Percentiles rank a stretch among this genome's conserved stretches.
Evolutionary conservation across 2,113 vertebrate species (phyloP).

Genomic region (Eudorcas thomsonii): DNA sequence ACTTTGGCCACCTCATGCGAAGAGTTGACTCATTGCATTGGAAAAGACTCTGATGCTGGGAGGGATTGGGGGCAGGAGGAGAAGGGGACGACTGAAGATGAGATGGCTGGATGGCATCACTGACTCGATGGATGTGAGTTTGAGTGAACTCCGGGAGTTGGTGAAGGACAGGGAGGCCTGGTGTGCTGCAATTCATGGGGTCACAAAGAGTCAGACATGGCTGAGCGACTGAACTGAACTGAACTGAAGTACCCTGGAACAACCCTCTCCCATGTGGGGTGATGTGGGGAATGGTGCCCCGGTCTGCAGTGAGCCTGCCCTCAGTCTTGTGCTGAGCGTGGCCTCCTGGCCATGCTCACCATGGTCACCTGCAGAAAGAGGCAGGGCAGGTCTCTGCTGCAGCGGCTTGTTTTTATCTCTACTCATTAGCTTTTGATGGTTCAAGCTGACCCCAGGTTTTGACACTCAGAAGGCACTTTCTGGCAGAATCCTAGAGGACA

Average conservation of each 20-base stretch:
- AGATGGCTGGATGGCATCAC: too few relatives aligned
- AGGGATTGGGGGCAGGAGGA: too few relatives aligned
- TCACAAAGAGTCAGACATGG: accelerated
- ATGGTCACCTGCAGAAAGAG: not conserved
- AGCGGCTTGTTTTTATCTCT: not conserved
- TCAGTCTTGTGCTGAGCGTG: not conserved
- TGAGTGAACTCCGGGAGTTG: too few relatives aligned
- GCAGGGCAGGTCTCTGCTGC: not conserved
- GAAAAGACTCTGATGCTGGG: too few relatives aligned
- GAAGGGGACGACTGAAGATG: too few relatives aligned
- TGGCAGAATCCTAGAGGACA: not conserved
- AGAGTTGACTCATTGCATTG: too few relatives aligned
- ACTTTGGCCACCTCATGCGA: too few relatives aligned
- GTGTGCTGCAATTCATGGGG: too few relatives aligned
- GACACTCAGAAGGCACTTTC: not conserved
- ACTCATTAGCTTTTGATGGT: not conserved
- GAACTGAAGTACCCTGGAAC: not conserved
- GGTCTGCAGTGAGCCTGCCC: not conserved
- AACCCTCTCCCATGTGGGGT: not conserved
- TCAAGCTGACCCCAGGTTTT: not conserved
- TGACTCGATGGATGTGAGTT: too few relatives aligned
- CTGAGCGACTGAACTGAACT: too few relatives aligned
- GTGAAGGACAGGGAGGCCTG: too few relatives aligned
- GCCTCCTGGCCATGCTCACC: not conserved
- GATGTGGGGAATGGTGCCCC: not conserved